These are phyloP conservation scores for Resseliella maxima DNA, from an alignment of 2,888 invertebrate genomes.

Conservation along the genomic window DNA sequence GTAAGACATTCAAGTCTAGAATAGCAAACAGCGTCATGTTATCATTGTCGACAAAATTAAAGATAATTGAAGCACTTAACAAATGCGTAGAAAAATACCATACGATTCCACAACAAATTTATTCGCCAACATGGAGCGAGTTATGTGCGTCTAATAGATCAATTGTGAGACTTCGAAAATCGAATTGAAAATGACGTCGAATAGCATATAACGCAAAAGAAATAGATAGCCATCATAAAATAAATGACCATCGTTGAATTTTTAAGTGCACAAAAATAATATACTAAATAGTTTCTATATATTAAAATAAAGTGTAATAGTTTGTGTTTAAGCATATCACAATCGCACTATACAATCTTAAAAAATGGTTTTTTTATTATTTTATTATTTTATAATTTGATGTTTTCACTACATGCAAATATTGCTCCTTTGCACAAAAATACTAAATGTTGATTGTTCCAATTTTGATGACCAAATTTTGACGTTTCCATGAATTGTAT, in stretches of 20 bases:
- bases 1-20: neutral
- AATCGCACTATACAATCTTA: neutral
- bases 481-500: neutral
- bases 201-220: neutral
- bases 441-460: neutral
- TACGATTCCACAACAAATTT: constrained; percentile 30
- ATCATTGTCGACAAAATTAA: constrained; percentile 29
- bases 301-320: neutral
- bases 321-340: neutral
- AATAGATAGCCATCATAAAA: neutral
- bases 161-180: constrained; percentile 39
- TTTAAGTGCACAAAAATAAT: constrained; percentile 1
- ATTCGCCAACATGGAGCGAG: neutral
- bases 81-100: constrained; percentile 33
- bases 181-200: neutral
- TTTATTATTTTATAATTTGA: constrained; percentile 14
- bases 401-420: neutral
- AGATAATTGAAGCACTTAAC: constrained; percentile 48
- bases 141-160: constrained; percentile 41
- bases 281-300: too few relatives aligned
- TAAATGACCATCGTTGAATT: neutral
- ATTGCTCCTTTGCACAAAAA: neutral
- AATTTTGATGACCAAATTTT: constrained; percentile 8
- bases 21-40: neutral
- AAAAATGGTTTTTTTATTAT: too few relatives aligned